Evolutionary conservation across 2,113 vertebrate species (phyloP).

Genomic region (Periophthalmodon schlosseri): DNA sequence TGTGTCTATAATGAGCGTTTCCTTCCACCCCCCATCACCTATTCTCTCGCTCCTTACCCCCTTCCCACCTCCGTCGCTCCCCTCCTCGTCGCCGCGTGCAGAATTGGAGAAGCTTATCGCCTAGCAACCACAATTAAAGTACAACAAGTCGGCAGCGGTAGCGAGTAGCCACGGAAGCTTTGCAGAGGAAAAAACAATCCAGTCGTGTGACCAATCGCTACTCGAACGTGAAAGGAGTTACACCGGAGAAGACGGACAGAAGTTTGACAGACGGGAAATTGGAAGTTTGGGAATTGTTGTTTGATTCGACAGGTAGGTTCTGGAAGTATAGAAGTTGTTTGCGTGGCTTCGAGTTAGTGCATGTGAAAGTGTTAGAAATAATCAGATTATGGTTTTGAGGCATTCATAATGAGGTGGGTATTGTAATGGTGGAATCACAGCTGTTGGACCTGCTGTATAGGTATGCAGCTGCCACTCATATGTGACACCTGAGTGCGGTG

Average conservation of each 20-base stretch:
- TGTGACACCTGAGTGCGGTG: conserved; percentile 1
- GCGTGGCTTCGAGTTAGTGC: neutral
- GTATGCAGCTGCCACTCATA: conserved; percentile 36
- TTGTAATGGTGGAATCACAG: conserved; percentile 22
- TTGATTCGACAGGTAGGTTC: neutral
- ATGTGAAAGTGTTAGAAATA: conserved; percentile 23
- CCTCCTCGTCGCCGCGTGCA: conserved; percentile 53
- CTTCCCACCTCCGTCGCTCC: conserved; percentile 40
- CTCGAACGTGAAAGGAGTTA: conserved; percentile 13
- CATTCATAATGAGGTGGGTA: conserved; percentile 9
- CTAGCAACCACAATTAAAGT: conserved; percentile 88
- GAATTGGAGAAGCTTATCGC: conserved; percentile 80
- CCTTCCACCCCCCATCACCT: conserved; percentile 33
- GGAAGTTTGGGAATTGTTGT: conserved; percentile 32
- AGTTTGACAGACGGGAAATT: conserved; percentile 68
- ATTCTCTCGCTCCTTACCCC: conserved; percentile 44
- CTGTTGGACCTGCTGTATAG: conserved; percentile 36
- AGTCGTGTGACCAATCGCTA: conserved; percentile 50
- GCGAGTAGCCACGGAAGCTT: conserved; percentile 33
- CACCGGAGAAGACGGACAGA: conserved; percentile 6
- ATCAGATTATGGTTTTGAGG: conserved; percentile 21
- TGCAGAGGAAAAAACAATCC: conserved; percentile 16
- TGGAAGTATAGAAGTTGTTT: conserved; percentile 14
- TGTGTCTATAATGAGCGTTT: conserved; percentile 63
- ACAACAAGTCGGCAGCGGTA: conserved; percentile 79